A percentile compares a stretch with the other conserved stretches of the same genome.
Evolutionary conservation across 2,797 vertebrate species (phyloP).

Genomic region (Eutrigla gurnardus): DNA sequence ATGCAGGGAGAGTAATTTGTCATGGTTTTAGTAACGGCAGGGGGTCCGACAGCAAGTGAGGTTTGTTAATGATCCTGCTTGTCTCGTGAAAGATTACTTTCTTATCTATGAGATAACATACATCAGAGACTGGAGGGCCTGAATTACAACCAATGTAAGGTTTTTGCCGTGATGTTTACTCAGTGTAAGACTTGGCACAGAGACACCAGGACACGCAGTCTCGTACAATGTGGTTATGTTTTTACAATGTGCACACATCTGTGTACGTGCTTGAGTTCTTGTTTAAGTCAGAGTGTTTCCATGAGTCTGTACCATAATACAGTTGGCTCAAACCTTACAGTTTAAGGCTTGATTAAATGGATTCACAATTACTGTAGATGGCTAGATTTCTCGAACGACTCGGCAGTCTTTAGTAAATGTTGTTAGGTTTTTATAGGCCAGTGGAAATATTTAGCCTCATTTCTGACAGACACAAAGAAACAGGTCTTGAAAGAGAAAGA

Average conservation of each 20-base stretch:
- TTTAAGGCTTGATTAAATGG: background rate
- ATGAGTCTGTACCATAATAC: background rate
- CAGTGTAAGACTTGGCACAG: background rate
- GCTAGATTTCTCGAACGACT: background rate
- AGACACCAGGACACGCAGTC: background rate
- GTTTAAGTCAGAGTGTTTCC: background rate
- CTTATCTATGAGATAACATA: conserved; percentile 15
- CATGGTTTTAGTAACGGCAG: conserved; percentile 48
- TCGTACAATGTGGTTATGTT: background rate
- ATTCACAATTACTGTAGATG: background rate
- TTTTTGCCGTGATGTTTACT: background rate
- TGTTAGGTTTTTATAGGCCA: too few relatives aligned
- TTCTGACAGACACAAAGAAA: too few relatives aligned
- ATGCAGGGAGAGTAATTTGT: conserved; percentile 44
- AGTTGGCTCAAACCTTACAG: background rate
- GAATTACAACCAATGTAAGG: background rate
- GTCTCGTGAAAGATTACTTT: conserved; percentile 15
- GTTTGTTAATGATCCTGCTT: conserved; percentile 12
- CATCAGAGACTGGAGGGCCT: conserved; percentile 11
- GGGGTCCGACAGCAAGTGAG: conserved; percentile 11
- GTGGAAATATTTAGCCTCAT: too few relatives aligned
- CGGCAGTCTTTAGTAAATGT: too few relatives aligned
- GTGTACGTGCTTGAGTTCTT: background rate
- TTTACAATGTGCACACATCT: background rate
- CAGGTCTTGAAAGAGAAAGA: too few relatives aligned